Evolutionary conservation across 2,797 vertebrate species (phyloP), one percentile per base, ranked within the genome.

Genomic region (Diplodus sargus): DNA sequence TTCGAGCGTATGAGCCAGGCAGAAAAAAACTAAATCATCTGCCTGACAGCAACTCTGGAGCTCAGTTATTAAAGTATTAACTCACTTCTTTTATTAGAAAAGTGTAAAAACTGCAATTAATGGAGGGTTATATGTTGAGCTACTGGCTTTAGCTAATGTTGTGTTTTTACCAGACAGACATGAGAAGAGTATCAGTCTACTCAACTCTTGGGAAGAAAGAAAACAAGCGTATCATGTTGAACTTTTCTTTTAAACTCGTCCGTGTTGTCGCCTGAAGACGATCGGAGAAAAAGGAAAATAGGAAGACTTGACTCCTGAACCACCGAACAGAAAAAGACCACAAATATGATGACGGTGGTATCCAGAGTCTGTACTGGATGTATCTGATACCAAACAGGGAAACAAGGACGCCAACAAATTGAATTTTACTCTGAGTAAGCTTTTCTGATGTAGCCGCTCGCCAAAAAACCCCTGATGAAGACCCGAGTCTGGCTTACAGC

Each of bases 331-430:
- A 17, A n/a, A n/a, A n/a, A n/a, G 1, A 59, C 57, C 74, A 45
- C 70, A 83, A 39, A 74, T 68, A 74, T 74, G 28, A 47, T 28
- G 30, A 58, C 51, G 42, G 49, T 1, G 14, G 18, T 30, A 14
- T 65, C 54, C 51, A 57, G 51, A 61, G 9, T 45, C 58, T 68
- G 34, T 45, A 6, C 67, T 60, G 52, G n/a, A 39, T 66, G 4
- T 8, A 18, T 20, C 11, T 28, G 53, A 15, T 45, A 52, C 15
- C 28, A 51, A 53, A n/a, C 3, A 60, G 51, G 20, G n/a, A 70
- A 71, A 45, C 11, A 3, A 74, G 49, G 51, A 56, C 22, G 48
- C 43, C 52, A 58, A 45, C 39, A 63, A 67, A 59, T 43, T n/a
- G 0, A 63, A 48, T 49, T 61, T 59, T 49, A 47, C 28, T 70